phyloP scores from a whole-genome alignment of 2,888 invertebrate species.

The Drosophila nigritarsus region DNA sequence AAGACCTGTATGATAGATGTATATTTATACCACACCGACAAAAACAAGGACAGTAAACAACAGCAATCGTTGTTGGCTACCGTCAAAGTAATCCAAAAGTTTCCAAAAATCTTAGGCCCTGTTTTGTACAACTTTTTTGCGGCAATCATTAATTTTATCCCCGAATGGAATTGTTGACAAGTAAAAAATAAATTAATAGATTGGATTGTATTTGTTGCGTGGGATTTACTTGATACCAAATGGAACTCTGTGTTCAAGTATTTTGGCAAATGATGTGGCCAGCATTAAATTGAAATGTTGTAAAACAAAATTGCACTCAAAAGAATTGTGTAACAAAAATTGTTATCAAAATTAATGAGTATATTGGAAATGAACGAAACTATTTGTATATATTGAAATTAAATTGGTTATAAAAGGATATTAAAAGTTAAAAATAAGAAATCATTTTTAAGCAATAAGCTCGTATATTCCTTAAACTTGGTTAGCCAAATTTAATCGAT shows the following conservation, averaged over 20 bases:
- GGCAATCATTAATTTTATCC: conserved; percentile 68
- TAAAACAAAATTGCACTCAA: neutral
- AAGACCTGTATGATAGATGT: conserved; percentile 74
- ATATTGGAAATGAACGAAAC: too few relatives aligned
- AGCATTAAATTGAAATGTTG: conserved; percentile 5
- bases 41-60: conserved; percentile 25
- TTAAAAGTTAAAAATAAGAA: neutral
- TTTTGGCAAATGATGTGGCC: conserved; percentile 10
- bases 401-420: neutral
- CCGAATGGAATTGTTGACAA: conserved; percentile 50
- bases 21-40: conserved; percentile 15
- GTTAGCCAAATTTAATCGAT: conserved; percentile 11
- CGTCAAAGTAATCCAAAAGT: conserved; percentile 42
- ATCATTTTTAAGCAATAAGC: neutral
- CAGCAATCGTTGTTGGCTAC: conserved; percentile 23
- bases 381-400: neutral
- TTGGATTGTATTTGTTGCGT: conserved; percentile 21
- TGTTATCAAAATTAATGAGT: too few relatives aligned
- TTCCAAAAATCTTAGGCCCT: conserved; percentile 44
- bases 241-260: neutral
- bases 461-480: too few relatives aligned
- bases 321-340: neutral
- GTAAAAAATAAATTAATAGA: conserved; percentile 66
- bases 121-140: conserved; percentile 51
- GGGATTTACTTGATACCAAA: conserved; percentile 14